phyloP scores from a whole-genome alignment of 2,113 vertebrate genomes.

The Myotis lucifugus region DNA sequence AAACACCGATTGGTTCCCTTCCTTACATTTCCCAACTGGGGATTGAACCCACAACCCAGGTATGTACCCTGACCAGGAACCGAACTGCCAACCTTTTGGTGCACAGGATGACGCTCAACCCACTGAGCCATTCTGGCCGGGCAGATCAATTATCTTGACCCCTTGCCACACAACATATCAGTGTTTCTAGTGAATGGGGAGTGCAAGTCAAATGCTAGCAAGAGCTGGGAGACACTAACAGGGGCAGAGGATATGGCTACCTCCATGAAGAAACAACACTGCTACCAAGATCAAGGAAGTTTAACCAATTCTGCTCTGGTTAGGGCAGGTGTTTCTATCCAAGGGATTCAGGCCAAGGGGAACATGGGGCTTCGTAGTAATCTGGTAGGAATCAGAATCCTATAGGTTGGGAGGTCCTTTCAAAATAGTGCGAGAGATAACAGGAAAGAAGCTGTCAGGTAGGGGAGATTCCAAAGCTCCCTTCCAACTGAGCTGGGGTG shows the following conservation, averaged over 20 bases:
- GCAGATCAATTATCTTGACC: background rate
- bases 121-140: too few species aligned
- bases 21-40: too few species aligned
- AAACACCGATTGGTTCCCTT: too few species aligned
- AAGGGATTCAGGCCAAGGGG: background rate
- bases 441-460: background rate
- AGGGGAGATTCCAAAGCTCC: background rate
- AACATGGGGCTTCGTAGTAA: background rate
- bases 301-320: background rate
- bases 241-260: background rate
- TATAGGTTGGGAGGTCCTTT: background rate
- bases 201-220: background rate
- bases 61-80: too few species aligned
- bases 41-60: too few species aligned
- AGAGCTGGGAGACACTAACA: background rate
- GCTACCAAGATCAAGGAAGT: background rate
- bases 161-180: background rate
- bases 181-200: background rate
- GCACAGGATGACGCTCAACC: too few species aligned
- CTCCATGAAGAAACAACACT: background rate
- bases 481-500: background rate
- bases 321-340: background rate
- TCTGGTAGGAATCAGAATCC: background rate
- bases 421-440: background rate
- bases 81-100: too few species aligned